Conservation (phyloP, 2,797 vertebrate species). For the Morus bassanus region DNA sequence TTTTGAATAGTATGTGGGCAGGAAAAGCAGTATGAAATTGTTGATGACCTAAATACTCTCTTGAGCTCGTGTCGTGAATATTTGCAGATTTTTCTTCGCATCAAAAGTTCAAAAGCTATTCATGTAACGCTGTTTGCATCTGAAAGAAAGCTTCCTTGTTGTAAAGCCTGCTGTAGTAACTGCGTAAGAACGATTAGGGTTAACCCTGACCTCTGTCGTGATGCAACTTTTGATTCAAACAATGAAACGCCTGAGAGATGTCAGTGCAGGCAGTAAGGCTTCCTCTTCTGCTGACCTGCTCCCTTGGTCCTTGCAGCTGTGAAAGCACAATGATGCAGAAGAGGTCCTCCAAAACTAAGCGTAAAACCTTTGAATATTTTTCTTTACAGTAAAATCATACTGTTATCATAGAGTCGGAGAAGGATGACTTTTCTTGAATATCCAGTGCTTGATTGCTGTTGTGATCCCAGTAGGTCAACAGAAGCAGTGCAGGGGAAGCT, state of each 20-base stretch:
- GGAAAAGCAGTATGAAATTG: neutral
- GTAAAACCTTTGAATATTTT: neutral
- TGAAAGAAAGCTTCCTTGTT: neutral
- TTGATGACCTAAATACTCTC: neutral
- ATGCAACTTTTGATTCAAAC: neutral
- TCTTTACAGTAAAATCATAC: neutral
- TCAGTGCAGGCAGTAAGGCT: neutral
- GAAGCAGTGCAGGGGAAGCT: neutral
- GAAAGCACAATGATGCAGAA: neutral
- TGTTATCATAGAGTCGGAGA: rapidly evolving
- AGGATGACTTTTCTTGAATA: neutral
- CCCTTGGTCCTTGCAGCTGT: neutral
- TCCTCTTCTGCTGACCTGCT: neutral
- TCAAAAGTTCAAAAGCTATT: neutral
- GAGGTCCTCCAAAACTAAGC: neutral
- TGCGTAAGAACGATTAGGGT: neutral
- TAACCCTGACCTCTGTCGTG: neutral
- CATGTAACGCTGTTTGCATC: neutral
- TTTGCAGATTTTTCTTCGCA: neutral
- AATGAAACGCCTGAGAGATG: neutral
- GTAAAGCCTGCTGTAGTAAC: neutral
- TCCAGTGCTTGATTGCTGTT: neutral
- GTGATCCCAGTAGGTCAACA: neutral
- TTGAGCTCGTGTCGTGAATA: neutral
- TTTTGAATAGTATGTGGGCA: neutral